A percentile compares a stretch with the other conserved stretches of the same genome.
phyloP scores from a whole-genome alignment of 2,888 invertebrate species.

The Caenorhabditis wallacei region DNA sequence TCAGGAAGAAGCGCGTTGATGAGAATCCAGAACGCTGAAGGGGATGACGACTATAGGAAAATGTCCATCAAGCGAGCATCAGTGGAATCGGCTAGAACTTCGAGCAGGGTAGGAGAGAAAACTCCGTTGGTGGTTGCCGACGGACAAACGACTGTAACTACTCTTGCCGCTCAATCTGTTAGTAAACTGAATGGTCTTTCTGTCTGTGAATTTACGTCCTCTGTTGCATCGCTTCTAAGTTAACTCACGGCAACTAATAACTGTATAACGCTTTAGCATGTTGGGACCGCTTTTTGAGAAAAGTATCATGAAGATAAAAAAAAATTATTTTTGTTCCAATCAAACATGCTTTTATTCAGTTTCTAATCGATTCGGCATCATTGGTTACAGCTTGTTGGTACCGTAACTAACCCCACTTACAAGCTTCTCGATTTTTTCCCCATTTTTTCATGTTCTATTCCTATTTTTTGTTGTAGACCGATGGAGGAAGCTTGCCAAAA shows the following conservation, averaged over 20 bases:
- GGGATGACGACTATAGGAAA: constrained; percentile 67
- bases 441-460: constrained; percentile 18
- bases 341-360: background rate
- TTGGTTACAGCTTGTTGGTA: constrained; percentile 21
- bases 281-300: too few relatives aligned
- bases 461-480: constrained; percentile 51
- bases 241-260: background rate
- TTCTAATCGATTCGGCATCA: constrained; percentile 16
- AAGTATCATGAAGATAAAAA: too few relatives aligned
- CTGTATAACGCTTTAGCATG: too few relatives aligned
- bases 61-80: constrained; percentile 66
- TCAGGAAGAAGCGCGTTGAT: constrained; percentile 79
- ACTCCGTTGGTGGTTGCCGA: constrained; percentile 71
- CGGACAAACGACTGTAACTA: constrained; percentile 68
- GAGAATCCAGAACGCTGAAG: constrained; percentile 78
- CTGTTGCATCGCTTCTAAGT: constrained; percentile 15
- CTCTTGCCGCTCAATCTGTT: constrained; percentile 67
- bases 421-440: background rate
- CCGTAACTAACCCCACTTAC: constrained; percentile 18
- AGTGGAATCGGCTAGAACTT: constrained; percentile 57
- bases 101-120: constrained; percentile 71
- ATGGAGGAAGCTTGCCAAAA: constrained; percentile 61
- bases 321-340: too few relatives aligned
- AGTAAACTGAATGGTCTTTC: constrained; percentile 38
- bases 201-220: background rate